Base-by-base conservation (phyloP, 92 coral and sea anemone species). In the Umimayanthus kanabou region DNA sequence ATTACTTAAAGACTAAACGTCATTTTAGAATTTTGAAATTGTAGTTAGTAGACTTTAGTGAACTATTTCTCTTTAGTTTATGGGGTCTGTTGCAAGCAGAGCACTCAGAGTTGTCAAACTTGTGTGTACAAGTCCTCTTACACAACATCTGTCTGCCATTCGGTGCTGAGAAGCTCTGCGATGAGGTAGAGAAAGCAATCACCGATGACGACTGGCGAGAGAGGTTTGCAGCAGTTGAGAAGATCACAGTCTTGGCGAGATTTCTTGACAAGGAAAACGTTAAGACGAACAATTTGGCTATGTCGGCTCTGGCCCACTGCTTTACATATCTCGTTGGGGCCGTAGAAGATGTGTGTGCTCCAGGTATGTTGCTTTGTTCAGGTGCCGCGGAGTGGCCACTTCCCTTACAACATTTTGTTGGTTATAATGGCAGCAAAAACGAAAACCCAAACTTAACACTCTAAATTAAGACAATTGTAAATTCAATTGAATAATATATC, bases 251-350 rank as follows among this genome's bases (percentile, higher is more conserved):
- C 45, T 89, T 97, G 45, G 95, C 99, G 11, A 85, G 99, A 73
- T 97, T 93, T 82, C 95, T 97, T 7, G 94, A 92, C 57, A 93
- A 95, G 61, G 99, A 97, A 82, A 87, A 93, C 84, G 88, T 97
- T 42, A 91, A 95, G 73, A 92, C 97, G 39, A 97, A 95, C 89
- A 96, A 91, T 69, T 76, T 92, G 43, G 98, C 96, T 58, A 94
- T 96, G 95, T 97, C 99, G 0, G 96, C 98, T 2, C 86, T 97
- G 67, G 99, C 99, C 14, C 97, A 95, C 85, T 95, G 97, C 77
- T 95, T 97, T 77, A 96, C 99, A 1, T 95, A 93, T 87, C 77
- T 97, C 22, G 99, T 97, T 2, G 99, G 99, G n/a, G 99, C 99
- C 4, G 95, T 97, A 20, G 99, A 97, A 81, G 99, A 97, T 85